These are phyloP conservation scores for Trichonephila clavipes DNA, from an alignment of 1,140 invertebrate genomes.

Conservation along the genomic window DNA sequence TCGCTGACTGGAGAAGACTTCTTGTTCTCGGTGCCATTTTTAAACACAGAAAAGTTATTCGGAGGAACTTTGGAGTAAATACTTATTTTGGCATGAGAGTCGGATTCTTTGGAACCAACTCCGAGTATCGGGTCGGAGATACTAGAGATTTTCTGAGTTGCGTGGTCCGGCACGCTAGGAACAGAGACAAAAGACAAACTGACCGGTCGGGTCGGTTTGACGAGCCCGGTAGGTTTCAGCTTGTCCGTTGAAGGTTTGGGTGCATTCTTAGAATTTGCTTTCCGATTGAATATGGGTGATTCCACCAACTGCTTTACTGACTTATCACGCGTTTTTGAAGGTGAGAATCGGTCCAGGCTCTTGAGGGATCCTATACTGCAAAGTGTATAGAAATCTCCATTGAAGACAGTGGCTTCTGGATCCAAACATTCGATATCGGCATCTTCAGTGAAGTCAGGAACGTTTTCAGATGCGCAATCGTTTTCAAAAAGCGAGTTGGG, in stretches of 20 bases:
- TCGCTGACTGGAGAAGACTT: neutral
- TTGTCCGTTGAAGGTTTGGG: constrained; percentile 6
- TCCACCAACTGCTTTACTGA: neutral
- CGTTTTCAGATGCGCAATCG: neutral
- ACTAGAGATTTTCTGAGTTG: neutral
- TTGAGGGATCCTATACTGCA: constrained; percentile 90
- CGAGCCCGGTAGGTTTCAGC: constrained; percentile 63
- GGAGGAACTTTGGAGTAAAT: constrained; percentile 53
- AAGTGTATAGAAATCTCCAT: constrained; percentile 88
- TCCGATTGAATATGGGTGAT: constrained; percentile 62
- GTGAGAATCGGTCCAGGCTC: constrained; percentile 84
- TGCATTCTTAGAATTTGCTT: neutral
- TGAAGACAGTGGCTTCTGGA: constrained; percentile 85
- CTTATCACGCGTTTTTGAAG: constrained; percentile 1
- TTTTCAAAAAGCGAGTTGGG: constrained; percentile 12
- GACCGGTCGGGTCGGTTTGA: constrained; percentile 64
- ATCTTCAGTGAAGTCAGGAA: neutral
- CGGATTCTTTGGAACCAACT: neutral
- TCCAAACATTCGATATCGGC: constrained; percentile 50
- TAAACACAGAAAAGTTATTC: neutral
- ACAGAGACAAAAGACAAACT: constrained; percentile 31
- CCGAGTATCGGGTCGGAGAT: neutral
- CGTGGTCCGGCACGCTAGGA: constrained; percentile 54
- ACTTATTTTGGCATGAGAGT: constrained; percentile 32
- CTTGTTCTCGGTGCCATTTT: neutral